Conservation (phyloP, 1,140 invertebrate genomes). For the Achroia grisella region DNA sequence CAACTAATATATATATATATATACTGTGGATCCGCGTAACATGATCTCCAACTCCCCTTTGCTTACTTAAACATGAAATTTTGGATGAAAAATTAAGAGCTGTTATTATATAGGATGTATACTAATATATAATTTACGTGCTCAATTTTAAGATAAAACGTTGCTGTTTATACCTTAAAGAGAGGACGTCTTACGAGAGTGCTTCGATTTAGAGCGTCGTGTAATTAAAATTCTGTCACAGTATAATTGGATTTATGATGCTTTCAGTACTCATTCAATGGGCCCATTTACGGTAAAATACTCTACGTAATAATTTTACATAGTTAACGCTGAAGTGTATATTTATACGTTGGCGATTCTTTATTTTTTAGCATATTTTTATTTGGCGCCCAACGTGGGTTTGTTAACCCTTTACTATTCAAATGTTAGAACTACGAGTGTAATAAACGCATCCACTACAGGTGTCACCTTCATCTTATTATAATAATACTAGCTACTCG, state of each 20-base stretch:
- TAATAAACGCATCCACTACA: too few species aligned
- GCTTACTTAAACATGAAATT: not conserved
- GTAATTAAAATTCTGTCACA: constrained; percentile 21
- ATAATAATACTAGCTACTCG: too few species aligned
- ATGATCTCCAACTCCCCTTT: constrained; percentile 1
- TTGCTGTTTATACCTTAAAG: not conserved
- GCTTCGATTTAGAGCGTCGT: constrained; percentile 2
- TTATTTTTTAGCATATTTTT: not conserved
- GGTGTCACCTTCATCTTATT: too few species aligned
- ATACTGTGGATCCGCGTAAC: constrained; percentile 1
- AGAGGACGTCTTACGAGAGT: constrained; percentile 1
- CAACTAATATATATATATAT: constrained; percentile 3
- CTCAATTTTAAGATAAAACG: constrained; percentile 7
- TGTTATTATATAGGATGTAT: not conserved
- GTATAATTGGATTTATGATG: constrained; percentile 22
- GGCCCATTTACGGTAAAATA: not conserved
- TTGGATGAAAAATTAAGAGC: constrained; percentile 1
- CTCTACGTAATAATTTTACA: not conserved
- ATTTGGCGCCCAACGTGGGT: constrained; percentile 16
- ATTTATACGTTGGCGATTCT: too few species aligned
- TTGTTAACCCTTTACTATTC: not conserved
- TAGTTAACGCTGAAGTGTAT: too few species aligned
- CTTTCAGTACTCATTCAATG: not conserved
- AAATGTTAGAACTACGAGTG: too few species aligned
- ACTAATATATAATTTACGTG: not conserved